Conservation (phyloP, 2,797 vertebrate species). For the Lateolabrax maculatus region DNA sequence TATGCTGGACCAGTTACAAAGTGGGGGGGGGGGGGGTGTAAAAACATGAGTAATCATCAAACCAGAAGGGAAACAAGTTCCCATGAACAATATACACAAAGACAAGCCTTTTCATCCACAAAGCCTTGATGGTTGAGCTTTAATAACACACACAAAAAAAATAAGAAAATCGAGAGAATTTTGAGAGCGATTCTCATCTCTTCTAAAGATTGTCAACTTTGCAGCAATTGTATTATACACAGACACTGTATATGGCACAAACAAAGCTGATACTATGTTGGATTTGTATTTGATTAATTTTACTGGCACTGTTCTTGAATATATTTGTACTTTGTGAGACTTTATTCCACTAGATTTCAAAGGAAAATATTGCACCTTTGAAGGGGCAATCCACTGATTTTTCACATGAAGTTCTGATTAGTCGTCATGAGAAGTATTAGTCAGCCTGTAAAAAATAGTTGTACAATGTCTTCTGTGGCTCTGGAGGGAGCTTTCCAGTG, state of each 20-base stretch:
- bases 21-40: conserved; percentile 6
- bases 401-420: background rate
- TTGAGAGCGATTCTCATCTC: background rate
- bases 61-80: conserved; percentile 53
- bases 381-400: background rate
- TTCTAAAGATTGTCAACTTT: background rate
- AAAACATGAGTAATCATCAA: conserved; percentile 63
- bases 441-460: background rate
- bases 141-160: conserved; percentile 14
- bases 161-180: background rate
- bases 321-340: background rate
- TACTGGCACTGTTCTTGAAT: background rate
- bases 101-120: conserved; percentile 22
- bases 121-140: conserved; percentile 14
- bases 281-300: conserved; percentile 1
- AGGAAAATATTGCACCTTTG: background rate
- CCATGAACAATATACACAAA: conserved; percentile 44
- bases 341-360: background rate
- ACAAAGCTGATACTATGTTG: background rate
- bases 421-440: background rate
- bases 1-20: conserved; percentile 55
- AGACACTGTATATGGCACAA: background rate
- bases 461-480: background rate
- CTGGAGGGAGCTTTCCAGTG: background rate
- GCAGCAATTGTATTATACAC: background rate